Evolutionary conservation across 2,113 vertebrate genomes (phyloP), one percentile per base, ranked within the genome.

Genomic region (Ornithorhynchus anatinus): DNA sequence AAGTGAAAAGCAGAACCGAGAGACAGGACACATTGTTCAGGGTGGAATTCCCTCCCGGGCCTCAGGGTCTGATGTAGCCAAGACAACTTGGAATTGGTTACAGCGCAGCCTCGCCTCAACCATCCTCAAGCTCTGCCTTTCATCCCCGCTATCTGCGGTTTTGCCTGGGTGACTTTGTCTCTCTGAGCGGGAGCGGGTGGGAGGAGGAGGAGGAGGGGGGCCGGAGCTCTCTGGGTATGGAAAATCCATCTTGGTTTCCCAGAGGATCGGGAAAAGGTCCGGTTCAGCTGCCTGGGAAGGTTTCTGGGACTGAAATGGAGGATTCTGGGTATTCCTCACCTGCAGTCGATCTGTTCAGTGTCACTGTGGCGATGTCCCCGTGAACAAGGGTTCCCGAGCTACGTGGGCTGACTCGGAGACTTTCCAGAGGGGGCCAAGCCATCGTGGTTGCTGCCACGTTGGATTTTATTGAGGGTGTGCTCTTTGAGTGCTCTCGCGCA

Each of bases 1-100:
- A 79, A 82, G 66, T 43, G 87, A 91, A 90, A 90, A 84, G 43
- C 57, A 63, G 78, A 87, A 87, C 79, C 72, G 80, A 86, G 75
- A 75, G 82, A 79, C 37, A 69, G 72, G 75, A 86, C 72, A 72
- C 35, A 10, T 69, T 88, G 57, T 79, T 82, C 52, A 29, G 72
- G 61, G 33, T 82, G 75, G 79, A 85, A 84, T 85, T 75, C 39
- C 72, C 78, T 79, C 70, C 32, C 22, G 77, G 77, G 84, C 77
- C 69, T 68, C 40, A 43, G 77, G 84, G 38, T 67, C 80, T 78
- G 73, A 54, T 70, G 62, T 71, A 68, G 66, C 67, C 87, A 86
- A 86, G 27, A 75, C 52, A 59, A 72, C 85, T 59, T 54, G 42
- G 69, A 82, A 58, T 66, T 72, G 61, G 81, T 68, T 77, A 57